Percentiles rank a stretch among this genome's conserved stretches.
These are phyloP conservation scores for Subacronicta megacephala DNA, from an alignment of 2,888 invertebrate species.

Conservation along the genomic window DNA sequence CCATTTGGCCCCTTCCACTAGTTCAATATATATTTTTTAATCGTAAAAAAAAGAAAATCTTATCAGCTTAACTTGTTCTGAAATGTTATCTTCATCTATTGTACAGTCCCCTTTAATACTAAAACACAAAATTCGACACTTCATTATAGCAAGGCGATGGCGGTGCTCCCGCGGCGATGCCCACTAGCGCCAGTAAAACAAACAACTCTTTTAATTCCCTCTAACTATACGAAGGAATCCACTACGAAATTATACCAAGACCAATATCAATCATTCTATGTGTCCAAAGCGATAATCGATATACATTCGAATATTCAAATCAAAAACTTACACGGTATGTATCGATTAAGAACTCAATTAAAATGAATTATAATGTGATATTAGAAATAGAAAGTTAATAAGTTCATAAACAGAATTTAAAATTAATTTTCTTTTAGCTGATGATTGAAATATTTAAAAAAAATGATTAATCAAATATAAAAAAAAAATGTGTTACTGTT, in stretches of 20 bases:
- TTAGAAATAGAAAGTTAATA: conserved; percentile 42
- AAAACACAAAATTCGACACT: conserved; percentile 77
- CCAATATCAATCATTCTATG: conserved; percentile 81
- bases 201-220: conserved; percentile 85
- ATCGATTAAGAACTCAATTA: conserved; percentile 71
- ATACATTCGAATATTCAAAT: conserved; percentile 73
- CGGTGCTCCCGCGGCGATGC: conserved; percentile 79
- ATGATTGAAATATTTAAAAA: conserved; percentile 13
- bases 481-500: no score
- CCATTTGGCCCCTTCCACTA: no score
- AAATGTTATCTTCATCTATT: conserved; percentile 24
- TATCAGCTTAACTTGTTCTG: neutral
- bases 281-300: conserved; percentile 77
- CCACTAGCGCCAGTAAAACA: conserved; percentile 78
- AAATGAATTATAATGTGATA: conserved; percentile 66
- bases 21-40: no score
- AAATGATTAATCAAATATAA: no score
- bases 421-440: conserved; percentile 17
- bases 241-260: conserved; percentile 71
- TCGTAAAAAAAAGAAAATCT: no score
- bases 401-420: conserved; percentile 24
- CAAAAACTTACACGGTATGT: conserved; percentile 66
- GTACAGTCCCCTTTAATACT: conserved; percentile 67
- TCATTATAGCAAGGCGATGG: conserved; percentile 76
- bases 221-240: conserved; percentile 67